Evolutionary conservation across 2,888 invertebrate genomes (phyloP), one percentile per base, ranked within the genome.

Genomic region (Acleris laterana): DNA sequence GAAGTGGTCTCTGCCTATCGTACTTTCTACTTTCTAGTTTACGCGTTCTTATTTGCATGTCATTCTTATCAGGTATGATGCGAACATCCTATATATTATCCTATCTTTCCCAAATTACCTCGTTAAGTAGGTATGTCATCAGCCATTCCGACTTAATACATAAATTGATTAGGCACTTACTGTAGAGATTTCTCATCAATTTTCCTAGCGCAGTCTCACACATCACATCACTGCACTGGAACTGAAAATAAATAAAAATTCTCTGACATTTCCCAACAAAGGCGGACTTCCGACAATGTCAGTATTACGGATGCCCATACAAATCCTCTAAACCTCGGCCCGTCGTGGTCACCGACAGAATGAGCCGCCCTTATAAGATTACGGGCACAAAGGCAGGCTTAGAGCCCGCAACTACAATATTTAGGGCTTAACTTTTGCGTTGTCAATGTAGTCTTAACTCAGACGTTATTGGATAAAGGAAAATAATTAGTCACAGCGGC

Each of bases 241-340:
- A 52, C 42, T 55, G 44, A 44, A 61, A 62, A 65, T 60, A 56
- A 66, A 53, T 60, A 56, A 71, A 32, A 69, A 76, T 77, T 77
- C 77, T 75, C 72, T 57, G 72, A 78, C 76, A 76, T 75, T 77
- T 75, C 63, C 68, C 69, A 51, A 73, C 73, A 75, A 73, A 72
- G 73, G 71, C 72, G 65, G 56, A 60, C 71, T 70, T 71, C 66
- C 71, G 72, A 77, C 84, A 84, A 83, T 82, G 73, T 71, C 71
- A 70, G 85, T 75, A 87, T 87, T 87, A 90, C 74, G 76, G 82
- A 90, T 92, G 87, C 90, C 90, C 88, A 87, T 90, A 91, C 85
- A 90, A 91, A 91, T 87, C 85, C 83, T 58, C 73, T 77, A 78
- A 82, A 81, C 77, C 77, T 77, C 73, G 73, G 74, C 79, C 79